These are phyloP conservation scores for Ephydatia muelleri DNA, from an alignment of 37 sponge, comb jelly and placozoan species.

Conservation along the genomic window DNA sequence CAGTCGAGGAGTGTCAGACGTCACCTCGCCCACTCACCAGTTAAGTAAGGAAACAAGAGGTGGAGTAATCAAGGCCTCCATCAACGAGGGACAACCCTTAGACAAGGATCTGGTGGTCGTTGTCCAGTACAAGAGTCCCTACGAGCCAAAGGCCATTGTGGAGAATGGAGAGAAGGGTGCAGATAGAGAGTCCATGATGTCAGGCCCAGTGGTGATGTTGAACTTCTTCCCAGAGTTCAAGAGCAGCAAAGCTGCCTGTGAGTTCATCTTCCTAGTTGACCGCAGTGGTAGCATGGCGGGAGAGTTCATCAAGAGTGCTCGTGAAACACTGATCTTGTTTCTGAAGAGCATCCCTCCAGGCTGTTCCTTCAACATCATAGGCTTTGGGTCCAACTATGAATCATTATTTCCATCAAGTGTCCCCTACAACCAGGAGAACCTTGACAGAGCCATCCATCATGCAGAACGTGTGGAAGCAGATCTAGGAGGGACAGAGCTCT, in stretches of 20 bases:
- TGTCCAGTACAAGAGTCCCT: conserved; percentile 35
- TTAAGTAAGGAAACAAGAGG: neutral
- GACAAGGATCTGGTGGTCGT: conserved; percentile 44
- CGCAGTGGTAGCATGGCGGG: conserved; percentile 78
- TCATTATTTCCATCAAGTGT: conserved; percentile 41
- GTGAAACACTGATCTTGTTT: conserved; percentile 56
- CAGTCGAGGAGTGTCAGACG: conserved; percentile 22
- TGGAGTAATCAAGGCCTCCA: neutral
- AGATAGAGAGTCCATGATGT: conserved; percentile 26
- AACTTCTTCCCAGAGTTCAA: conserved; percentile 55
- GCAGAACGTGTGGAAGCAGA: conserved; percentile 50
- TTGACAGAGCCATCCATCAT: conserved; percentile 53
- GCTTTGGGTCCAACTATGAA: conserved; percentile 65
- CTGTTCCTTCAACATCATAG: conserved; percentile 71
- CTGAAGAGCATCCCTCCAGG: conserved; percentile 65
- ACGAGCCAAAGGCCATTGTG: conserved; percentile 40
- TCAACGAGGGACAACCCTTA: conserved; percentile 20
- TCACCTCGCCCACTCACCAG: conserved; percentile 53
- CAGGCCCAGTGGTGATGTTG: conserved; percentile 36
- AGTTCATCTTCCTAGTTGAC: conserved; percentile 76
- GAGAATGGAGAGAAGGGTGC: conserved; percentile 20
- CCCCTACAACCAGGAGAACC: conserved; percentile 39
- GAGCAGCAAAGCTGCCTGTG: conserved; percentile 28
- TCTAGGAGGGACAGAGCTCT: conserved; percentile 73
- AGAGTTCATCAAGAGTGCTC: conserved; percentile 36